Percentiles rank a stretch among this genome's conserved stretches.
phyloP scores from a whole-genome alignment of 2,888 invertebrate genomes.

The Octonoba sinensis region DNA sequence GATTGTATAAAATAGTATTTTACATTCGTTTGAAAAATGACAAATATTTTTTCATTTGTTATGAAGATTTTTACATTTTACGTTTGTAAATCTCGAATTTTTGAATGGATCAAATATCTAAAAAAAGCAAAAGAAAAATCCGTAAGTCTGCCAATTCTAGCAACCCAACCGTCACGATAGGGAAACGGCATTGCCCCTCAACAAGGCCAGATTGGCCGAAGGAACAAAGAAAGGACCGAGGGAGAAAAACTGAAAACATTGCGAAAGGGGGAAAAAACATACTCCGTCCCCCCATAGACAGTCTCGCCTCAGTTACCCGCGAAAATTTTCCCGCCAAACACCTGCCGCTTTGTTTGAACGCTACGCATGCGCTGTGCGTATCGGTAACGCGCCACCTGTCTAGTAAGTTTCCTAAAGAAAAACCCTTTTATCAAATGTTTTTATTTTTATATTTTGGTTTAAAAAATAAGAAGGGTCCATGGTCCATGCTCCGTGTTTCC shows the following conservation, averaged over 20 bases:
- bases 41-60: too few relatives aligned
- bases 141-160: not conserved
- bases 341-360: conserved; percentile 14
- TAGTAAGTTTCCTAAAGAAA: not conserved
- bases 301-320: conserved; percentile 2
- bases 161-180: not conserved
- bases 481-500: not conserved
- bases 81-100: too few relatives aligned
- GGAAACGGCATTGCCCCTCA: conserved; percentile 34
- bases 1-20: too few relatives aligned
- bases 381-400: conserved; percentile 5
- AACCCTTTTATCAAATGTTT: not conserved
- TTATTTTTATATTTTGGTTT: not conserved
- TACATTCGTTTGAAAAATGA: too few relatives aligned
- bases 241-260: not conserved
- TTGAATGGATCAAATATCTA: too few relatives aligned
- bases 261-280: conserved; percentile 2
- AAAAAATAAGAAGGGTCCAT: not conserved
- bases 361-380: not conserved
- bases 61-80: too few relatives aligned
- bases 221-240: not conserved
- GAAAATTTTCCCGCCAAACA: conserved; percentile 21
- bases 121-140: too few relatives aligned
- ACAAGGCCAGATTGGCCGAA: conserved; percentile 28
- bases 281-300: not conserved